These are phyloP conservation scores for Pocota personata DNA, from an alignment of 2,888 invertebrate genomes.

Conservation along the genomic window DNA sequence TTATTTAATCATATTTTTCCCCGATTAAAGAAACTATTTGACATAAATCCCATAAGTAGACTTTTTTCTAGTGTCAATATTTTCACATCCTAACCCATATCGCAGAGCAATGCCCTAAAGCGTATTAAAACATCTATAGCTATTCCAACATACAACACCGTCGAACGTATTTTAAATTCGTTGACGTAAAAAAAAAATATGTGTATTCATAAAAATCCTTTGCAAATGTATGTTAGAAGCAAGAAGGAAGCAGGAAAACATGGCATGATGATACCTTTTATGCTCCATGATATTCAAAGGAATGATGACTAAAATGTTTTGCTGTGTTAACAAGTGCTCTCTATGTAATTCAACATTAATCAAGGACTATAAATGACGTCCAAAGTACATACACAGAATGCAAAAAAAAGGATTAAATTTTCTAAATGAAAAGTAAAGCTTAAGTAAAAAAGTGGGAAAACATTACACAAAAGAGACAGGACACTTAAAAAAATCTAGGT, in stretches of 20 bases:
- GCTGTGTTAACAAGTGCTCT: neutral
- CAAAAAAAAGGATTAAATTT: neutral
- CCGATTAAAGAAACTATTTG: conserved; percentile 32
- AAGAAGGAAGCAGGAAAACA: conserved; percentile 35
- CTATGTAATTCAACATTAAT: conserved; percentile 66
- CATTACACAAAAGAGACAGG: conserved; percentile 15
- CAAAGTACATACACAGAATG: conserved; percentile 37
- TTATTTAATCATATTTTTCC: neutral
- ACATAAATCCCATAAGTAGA: neutral
- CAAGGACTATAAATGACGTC: conserved; percentile 56
- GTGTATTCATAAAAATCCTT: conserved; percentile 32
- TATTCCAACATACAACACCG: conserved; percentile 1
- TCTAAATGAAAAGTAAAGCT: conserved; percentile 19
- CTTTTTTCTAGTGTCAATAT: conserved; percentile 57
- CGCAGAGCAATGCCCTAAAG: conserved; percentile 54
- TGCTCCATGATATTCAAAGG: conserved; percentile 55
- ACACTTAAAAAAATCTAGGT: conserved; percentile 29
- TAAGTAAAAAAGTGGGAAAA: conserved; percentile 29
- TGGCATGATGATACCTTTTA: conserved; percentile 23
- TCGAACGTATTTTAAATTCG: conserved; percentile 36
- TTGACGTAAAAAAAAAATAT: neutral
- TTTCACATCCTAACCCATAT: conserved; percentile 56
- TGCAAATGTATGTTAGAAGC: conserved; percentile 32
- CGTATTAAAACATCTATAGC: conserved; percentile 24
- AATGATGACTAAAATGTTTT: conserved; percentile 62